phyloP scores from a whole-genome alignment of 2,113 vertebrate genomes.

The Nibea albiflora region DNA sequence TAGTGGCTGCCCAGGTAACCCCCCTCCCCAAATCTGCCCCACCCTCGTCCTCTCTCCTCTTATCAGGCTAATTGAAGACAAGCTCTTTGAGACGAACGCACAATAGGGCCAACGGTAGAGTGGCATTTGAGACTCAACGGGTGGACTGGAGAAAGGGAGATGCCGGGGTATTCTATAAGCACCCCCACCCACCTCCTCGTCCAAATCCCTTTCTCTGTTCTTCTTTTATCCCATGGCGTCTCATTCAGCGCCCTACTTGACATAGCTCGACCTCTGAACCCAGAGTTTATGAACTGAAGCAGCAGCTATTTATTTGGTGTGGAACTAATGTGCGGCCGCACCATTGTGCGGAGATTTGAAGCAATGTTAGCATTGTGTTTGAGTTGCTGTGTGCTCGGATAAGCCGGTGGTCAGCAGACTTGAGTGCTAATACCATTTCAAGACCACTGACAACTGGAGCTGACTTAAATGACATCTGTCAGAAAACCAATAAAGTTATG shows the following conservation, averaged over 20 bases:
- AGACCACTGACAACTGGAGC: conserved; percentile 35
- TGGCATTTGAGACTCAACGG: conserved; percentile 80
- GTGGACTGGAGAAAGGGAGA: conserved; percentile 72
- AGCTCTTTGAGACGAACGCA: conserved; percentile 79
- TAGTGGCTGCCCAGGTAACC: conserved; percentile 73
- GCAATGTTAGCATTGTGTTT: conserved; percentile 71
- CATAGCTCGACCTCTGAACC: conserved; percentile 81
- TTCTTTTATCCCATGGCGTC: conserved; percentile 78
- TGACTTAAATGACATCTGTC: conserved; percentile 44
- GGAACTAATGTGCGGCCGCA: conserved; percentile 70
- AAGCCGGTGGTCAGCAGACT: conserved; percentile 71
- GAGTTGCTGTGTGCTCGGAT: conserved; percentile 70
- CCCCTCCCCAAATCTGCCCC: conserved; percentile 50
- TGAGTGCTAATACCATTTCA: conserved; percentile 62
- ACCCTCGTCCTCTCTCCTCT: conserved; percentile 72
- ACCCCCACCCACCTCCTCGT: conserved; percentile 65
- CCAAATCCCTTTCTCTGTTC: conserved; percentile 77
- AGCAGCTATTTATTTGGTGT: conserved; percentile 77
- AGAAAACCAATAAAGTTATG: conserved; percentile 48
- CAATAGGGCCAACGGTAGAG: conserved; percentile 80
- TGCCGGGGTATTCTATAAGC: conserved; percentile 73
- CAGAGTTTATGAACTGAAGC: conserved; percentile 82
- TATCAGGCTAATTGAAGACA: conserved; percentile 86
- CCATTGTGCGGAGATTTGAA: conserved; percentile 74
- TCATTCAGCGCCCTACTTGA: conserved; percentile 82